Base-by-base conservation (phyloP, 1,140 invertebrate species). In the Zaprionus capensis region DNA sequence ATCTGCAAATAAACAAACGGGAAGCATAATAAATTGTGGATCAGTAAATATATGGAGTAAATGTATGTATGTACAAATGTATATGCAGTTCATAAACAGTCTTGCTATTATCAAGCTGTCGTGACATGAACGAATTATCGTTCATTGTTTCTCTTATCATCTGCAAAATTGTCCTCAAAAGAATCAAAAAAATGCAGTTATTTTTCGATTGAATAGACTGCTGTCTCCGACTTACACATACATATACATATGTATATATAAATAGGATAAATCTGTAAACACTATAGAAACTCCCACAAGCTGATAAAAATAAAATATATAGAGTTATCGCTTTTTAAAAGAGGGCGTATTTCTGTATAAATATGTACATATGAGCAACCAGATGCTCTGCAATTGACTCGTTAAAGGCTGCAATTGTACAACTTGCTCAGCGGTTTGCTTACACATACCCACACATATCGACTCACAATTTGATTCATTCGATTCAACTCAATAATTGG, bases 1-100 rank as follows among this genome's bases (percentile, higher is more conserved):
- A 96, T 99, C 99, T 99, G 96, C 17, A 91, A 75, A 51, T 62
- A 68, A 61, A 68, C 31, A 72, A 66, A 66, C 36, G 22, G 56
- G 46, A 38, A 38, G 26, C 28, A 26, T n/a, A n/a, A 28, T 28
- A 38, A 38, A 41, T 38, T 41, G 4, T n/a, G 5, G 46, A 38
- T 65, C 49, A 56, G 34, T 24, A 31, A 44, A 62, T 44, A n/a
- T 38, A 53, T 36, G 9, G n/a, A 31, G 56, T 44, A 9, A 17
- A 53, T 51, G 9, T 24, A 53, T 36, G 5, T 24, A 53, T 26
- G 22, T 53, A 53, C 15, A 28, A 17, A 22, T 22, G 9, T 28
- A 55, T 55, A 56, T 56, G 53, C 46, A 51, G 14, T 51, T 22
- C 20, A 22, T 24, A 22, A 24, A 51, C 11, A 22, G 11, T 11